Evolutionary conservation across 2,113 vertebrate genomes (phyloP), one percentile per base, ranked within the genome.

Genomic region (Odontesthes bonariensis): DNA sequence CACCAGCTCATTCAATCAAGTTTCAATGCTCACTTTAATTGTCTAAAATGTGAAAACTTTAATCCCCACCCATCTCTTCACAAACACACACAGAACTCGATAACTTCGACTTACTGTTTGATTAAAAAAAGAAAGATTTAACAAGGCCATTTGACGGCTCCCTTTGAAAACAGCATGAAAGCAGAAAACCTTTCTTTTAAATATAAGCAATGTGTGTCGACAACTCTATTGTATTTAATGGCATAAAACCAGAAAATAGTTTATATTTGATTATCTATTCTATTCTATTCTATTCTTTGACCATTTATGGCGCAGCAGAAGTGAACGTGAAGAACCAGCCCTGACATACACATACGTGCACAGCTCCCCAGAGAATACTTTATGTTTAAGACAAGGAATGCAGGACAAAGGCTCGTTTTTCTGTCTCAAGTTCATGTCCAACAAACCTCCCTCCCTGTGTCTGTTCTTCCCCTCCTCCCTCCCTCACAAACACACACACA

Each of bases 351-450:
- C 59, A 59, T 44, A 65, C 70, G 75, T 68, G 73, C 65, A 54
- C 27, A 67, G 7, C 42, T 86, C 82, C 85, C 81, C 38, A 64
- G 81, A 79, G 81, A 22, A 52, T 72, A 65, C 73, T 88, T 85
- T 73, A 69, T 75, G 44, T 84, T 80, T 79, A 60, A 78, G 78
- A 83, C n/a, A 54, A 86, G 84, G 89, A 91, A 91, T 92, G 88
- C 73, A 69, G 84, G 70, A 58, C 62, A 23, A 56, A 77, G 63
- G 76, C 83, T 87, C 65, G n/a, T 75, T 89, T 85, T 77, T 69
- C 81, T 77, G 55, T 87, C 79, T 88, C 88, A 89, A 90, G 86
- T 92, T 92, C 86, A 88, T 86, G 89, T 91, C 73, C 88, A 91
- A 64, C 38, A 74, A 38, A 82, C 70, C 69, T 68, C 53, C 57